A percentile compares a stretch with the other conserved stretches of the same genome.
phyloP scores from a whole-genome alignment of 2,888 invertebrate genomes.

The Tenthredo amoena region DNA sequence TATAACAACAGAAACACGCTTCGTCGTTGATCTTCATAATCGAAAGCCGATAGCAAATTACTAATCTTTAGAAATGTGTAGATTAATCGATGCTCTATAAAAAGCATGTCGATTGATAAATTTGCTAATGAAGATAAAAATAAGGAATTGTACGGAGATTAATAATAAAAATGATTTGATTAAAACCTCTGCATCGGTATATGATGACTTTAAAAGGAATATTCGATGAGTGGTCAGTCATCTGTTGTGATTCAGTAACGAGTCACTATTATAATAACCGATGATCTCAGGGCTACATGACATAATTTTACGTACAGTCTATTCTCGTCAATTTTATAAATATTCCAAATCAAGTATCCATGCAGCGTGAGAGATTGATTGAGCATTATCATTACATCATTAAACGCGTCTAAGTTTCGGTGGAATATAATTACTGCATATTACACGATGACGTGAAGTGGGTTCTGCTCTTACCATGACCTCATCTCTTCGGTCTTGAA shows the following conservation, averaged over 20 bases:
- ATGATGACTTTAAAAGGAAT: not conserved
- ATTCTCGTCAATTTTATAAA: not conserved
- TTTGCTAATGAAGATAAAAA: not conserved
- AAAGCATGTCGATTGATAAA: not conserved
- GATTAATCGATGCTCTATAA: not conserved
- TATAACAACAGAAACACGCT: not conserved
- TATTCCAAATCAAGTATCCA: not conserved
- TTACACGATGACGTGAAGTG: not conserved
- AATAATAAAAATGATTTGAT: not conserved
- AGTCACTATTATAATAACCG: conserved; percentile 10
- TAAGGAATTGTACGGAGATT: not conserved
- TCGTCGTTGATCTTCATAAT: not conserved
- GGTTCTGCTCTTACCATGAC: conserved; percentile 27
- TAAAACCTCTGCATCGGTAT: not conserved
- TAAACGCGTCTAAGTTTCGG: not conserved
- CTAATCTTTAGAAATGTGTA: not conserved
- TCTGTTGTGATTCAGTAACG: conserved; percentile 10
- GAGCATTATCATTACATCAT: not conserved
- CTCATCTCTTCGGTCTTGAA: conserved; percentile 46
- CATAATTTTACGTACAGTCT: not conserved
- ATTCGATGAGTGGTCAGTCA: not conserved
- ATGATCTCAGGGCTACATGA: conserved; percentile 18
- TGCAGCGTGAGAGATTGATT: not conserved
- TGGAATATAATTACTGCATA: not conserved
- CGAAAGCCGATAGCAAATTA: not conserved